Evolutionary conservation across 2,888 invertebrate species (phyloP).

Genomic region (Digitonthophagus gazella): DNA sequence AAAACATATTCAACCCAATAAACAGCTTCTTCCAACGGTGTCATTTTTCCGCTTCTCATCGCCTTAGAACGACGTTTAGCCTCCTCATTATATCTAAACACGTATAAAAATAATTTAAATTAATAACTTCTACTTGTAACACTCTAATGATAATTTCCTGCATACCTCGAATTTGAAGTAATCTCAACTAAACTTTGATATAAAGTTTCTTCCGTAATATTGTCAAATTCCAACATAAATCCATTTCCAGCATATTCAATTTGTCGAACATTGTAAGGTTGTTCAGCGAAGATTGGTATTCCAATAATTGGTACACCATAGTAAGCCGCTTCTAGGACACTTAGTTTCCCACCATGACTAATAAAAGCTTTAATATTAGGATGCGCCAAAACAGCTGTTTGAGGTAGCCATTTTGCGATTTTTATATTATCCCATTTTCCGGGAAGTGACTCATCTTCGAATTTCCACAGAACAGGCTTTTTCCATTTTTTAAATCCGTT

Average conservation of each 20-base stretch:
- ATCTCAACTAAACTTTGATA: conserved; percentile 9
- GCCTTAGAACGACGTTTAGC: conserved; percentile 17
- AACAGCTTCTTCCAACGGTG: conserved; percentile 16
- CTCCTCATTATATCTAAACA: background rate
- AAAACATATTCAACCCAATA: conserved; percentile 22
- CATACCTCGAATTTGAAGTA: conserved; percentile 10
- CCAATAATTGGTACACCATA: conserved; percentile 24
- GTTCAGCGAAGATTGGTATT: conserved; percentile 23
- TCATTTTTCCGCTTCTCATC: conserved; percentile 9
- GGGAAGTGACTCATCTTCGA: conserved; percentile 40
- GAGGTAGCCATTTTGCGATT: conserved; percentile 50
- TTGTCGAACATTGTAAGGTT: conserved; percentile 32
- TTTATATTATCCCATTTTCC: conserved; percentile 49
- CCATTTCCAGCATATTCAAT: conserved; percentile 31
- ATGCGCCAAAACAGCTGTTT: conserved; percentile 40
- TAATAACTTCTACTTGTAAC: background rate
- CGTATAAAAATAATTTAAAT: background rate
- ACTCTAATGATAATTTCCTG: background rate
- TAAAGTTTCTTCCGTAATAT: background rate
- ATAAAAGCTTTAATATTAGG: conserved; percentile 24
- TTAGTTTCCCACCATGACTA: conserved; percentile 23
- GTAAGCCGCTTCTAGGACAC: conserved; percentile 22
- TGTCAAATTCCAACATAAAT: background rate
- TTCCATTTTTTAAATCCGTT: conserved; percentile 42
- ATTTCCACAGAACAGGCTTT: conserved; percentile 47